phyloP scores from a whole-genome alignment of 2,888 invertebrate species.

The Hypercompe scribonia region DNA sequence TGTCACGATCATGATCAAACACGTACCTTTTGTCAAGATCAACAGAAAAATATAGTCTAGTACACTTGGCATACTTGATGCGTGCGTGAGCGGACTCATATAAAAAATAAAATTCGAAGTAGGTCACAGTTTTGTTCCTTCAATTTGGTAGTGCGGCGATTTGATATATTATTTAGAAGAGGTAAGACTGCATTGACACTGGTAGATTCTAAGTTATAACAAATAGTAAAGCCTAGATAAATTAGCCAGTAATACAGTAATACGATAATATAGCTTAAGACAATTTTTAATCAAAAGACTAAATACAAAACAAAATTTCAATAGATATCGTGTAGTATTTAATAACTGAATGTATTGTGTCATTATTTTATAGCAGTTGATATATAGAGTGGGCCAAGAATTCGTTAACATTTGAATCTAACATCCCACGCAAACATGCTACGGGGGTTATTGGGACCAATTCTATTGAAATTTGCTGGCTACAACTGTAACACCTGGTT shows the following conservation, averaged over 20 bases:
- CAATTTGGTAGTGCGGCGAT: background rate
- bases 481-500: too few relatives aligned
- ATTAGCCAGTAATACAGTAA: background rate
- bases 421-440: too few relatives aligned
- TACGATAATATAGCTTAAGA: too few relatives aligned
- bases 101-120: background rate
- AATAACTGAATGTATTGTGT: too few relatives aligned
- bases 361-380: too few relatives aligned
- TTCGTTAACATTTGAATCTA: too few relatives aligned
- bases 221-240: background rate
- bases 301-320: too few relatives aligned
- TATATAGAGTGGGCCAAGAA: too few relatives aligned
- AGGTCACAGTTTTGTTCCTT: background rate
- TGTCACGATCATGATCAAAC: background rate
- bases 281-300: too few relatives aligned
- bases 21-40: constrained; percentile 1
- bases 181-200: background rate
- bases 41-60: background rate
- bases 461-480: too few relatives aligned
- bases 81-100: background rate
- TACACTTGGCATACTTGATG: background rate
- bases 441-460: too few relatives aligned
- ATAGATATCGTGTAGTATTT: too few relatives aligned
- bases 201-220: background rate
- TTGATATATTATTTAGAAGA: background rate